Evolutionary conservation across 2,888 invertebrate genomes (phyloP), one percentile per base, ranked within the genome.

Genomic region (Erebia epiphron): DNA sequence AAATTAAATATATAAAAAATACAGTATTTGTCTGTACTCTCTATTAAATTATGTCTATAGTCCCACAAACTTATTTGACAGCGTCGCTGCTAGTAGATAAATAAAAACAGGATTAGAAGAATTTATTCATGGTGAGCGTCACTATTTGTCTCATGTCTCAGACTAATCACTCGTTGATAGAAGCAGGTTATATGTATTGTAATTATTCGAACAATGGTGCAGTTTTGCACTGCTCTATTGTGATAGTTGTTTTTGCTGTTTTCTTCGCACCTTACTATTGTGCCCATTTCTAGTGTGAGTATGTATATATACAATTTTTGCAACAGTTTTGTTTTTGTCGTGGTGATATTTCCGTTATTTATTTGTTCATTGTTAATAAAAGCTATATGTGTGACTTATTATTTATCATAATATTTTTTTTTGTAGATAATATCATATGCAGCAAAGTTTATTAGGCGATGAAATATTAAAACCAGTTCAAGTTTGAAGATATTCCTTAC

Each of bases 251-350:
- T 66, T 70, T 73, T 71, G 52, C 52, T 52, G 18, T 67, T 68
- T 71, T 73, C 68, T 73, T 73, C 46, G 63, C 43, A 64, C 63
- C 62, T 21, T 11, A 63, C 63, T 46, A 71, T 73, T 73, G 61
- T 67, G 60, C 60, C 52, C 60, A 41, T 67, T 67, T 67, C 67
- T 67, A 67, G 14, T 62, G 8, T 14, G 13, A 46, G 2, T 49
- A 49, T 14, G 16, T 49, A 62, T 62, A 21, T 1, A 52, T 14
- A n/a, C n/a, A 67, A 14, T 67, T 67, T 67, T 52, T 35, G 60
- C 60, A 60, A 16, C 60, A 67, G 49, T 49, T 67, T 35, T 41
- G 7, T 43, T 57, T 66, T 57, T 46, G 46, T 46, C 46, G 13
- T 57, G 7, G 18, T 16, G 14, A 21, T 56, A 21, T 57, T 66